These are phyloP conservation scores for Hyposmocoma kahamanoa DNA, from an alignment of 1,140 invertebrate species.

Conservation along the genomic window DNA sequence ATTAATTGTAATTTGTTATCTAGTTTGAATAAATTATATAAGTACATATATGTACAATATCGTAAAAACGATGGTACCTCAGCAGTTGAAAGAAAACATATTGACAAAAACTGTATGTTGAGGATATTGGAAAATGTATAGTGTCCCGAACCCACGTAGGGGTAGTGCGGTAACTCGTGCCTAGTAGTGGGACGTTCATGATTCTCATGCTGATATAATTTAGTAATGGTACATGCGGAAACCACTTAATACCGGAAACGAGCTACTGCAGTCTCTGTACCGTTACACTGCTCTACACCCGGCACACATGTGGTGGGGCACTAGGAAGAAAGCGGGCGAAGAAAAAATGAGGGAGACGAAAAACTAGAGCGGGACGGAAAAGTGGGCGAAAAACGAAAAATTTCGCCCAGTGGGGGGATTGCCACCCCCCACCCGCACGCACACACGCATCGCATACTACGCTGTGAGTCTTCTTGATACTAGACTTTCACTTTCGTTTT, in stretches of 20 bases:
- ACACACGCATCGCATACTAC: conserved; percentile 37
- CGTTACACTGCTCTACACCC: conserved; percentile 29
- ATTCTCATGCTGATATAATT: too few relatives aligned
- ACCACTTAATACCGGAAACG: conserved; percentile 54
- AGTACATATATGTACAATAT: too few relatives aligned
- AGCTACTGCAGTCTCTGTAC: conserved; percentile 7
- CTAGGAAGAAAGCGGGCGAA: conserved; percentile 70
- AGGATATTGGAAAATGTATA: too few relatives aligned
- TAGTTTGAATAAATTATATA: too few relatives aligned
- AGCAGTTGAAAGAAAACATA: too few relatives aligned
- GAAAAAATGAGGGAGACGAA: conserved; percentile 73
- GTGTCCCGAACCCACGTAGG: too few relatives aligned
- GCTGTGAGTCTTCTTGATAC: conserved; percentile 33
- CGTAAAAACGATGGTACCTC: too few relatives aligned
- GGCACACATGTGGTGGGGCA: conserved; percentile 71
- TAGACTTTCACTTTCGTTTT: conserved; percentile 35
- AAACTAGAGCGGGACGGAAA: conserved; percentile 72
- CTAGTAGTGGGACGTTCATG: too few relatives aligned
- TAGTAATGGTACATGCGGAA: too few relatives aligned
- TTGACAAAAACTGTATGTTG: too few relatives aligned
- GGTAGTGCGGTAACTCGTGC: too few relatives aligned
- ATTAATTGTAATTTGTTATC: too few relatives aligned
- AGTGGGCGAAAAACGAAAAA: conserved; percentile 73
- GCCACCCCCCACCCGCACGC: conserved; percentile 39
- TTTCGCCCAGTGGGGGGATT: conserved; percentile 48